phyloP scores from a whole-genome alignment of 2,113 vertebrate species.

The Perca schrenkii region DNA sequence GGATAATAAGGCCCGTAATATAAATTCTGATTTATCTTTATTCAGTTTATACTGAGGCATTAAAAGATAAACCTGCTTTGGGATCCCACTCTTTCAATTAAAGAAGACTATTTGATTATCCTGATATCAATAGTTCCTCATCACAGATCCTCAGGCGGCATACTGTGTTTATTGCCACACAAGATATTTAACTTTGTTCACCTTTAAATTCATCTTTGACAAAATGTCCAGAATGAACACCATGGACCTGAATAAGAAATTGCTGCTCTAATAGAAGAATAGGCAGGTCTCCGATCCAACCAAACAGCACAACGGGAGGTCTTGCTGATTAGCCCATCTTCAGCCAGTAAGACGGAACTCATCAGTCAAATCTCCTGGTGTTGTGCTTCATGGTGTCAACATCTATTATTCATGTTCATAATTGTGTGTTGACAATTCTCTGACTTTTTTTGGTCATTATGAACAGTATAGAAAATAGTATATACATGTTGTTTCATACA shows the following conservation, averaged over 20 bases:
- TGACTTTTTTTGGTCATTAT: slow-evolving; percentile 13
- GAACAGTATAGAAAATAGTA: neutral
- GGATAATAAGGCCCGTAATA: neutral
- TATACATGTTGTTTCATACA: neutral
- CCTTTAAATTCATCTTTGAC: slow-evolving; percentile 23
- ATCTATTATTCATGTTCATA: slow-evolving; percentile 11
- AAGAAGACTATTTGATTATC: slow-evolving; percentile 37
- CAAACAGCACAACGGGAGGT: slow-evolving; percentile 46
- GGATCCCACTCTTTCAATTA: slow-evolving; percentile 21
- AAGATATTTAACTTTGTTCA: slow-evolving; percentile 46
- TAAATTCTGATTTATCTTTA: slow-evolving; percentile 5
- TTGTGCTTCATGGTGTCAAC: slow-evolving; percentile 36
- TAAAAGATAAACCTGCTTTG: slow-evolving; percentile 19
- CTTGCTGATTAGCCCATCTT: slow-evolving; percentile 68
- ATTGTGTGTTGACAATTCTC: slow-evolving; percentile 17
- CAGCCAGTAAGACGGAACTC: slow-evolving; percentile 62
- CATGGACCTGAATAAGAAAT: slow-evolving; percentile 18
- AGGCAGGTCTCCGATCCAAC: slow-evolving; percentile 44
- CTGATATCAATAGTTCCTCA: slow-evolving; percentile 36
- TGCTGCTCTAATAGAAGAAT: slow-evolving; percentile 39
- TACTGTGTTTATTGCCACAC: slow-evolving; percentile 3
- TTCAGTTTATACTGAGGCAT: neutral
- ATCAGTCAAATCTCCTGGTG: slow-evolving; percentile 74
- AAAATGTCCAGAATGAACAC: slow-evolving; percentile 26
- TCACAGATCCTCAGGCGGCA: slow-evolving; percentile 5